Conservation (phyloP, 2,797 vertebrate genomes). For the Ceryle rudis region DNA sequence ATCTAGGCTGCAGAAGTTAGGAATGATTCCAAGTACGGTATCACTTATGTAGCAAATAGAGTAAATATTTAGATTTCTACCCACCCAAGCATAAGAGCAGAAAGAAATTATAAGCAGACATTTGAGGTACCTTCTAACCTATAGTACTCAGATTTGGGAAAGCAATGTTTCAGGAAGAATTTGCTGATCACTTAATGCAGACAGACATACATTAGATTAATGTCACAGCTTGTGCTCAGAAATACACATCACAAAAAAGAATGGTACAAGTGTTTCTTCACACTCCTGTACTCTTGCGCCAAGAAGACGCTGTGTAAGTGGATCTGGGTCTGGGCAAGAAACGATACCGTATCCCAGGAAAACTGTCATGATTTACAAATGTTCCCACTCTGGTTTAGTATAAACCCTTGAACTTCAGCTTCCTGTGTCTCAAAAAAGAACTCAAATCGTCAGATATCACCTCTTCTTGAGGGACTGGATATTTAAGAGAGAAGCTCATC, state of each 20-base stretch:
- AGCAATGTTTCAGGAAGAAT: conserved; percentile 20
- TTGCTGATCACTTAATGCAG: conserved; percentile 41
- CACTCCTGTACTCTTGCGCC: not conserved
- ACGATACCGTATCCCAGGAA: not conserved
- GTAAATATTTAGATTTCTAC: not conserved
- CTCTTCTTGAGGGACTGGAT: not conserved
- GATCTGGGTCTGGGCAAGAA: not conserved
- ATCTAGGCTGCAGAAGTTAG: not conserved
- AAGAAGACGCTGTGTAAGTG: not conserved
- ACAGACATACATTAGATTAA: conserved; percentile 48
- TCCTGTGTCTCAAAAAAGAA: not conserved
- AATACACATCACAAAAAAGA: conserved; percentile 54
- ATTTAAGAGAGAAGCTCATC: not conserved
- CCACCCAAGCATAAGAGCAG: not conserved
- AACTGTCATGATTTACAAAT: not conserved
- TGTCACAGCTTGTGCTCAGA: conserved; percentile 50
- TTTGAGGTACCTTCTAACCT: not conserved
- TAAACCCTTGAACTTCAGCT: not conserved
- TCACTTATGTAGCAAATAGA: not conserved
- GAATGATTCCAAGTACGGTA: not conserved
- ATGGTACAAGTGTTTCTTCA: conserved; percentile 19
- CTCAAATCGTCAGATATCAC: not conserved
- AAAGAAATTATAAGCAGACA: not conserved
- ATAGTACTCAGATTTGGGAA: not conserved
- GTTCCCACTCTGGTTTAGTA: not conserved